Evolutionary conservation across 2,797 vertebrate genomes (phyloP).

Genomic region (Clarias platycephalus): DNA sequence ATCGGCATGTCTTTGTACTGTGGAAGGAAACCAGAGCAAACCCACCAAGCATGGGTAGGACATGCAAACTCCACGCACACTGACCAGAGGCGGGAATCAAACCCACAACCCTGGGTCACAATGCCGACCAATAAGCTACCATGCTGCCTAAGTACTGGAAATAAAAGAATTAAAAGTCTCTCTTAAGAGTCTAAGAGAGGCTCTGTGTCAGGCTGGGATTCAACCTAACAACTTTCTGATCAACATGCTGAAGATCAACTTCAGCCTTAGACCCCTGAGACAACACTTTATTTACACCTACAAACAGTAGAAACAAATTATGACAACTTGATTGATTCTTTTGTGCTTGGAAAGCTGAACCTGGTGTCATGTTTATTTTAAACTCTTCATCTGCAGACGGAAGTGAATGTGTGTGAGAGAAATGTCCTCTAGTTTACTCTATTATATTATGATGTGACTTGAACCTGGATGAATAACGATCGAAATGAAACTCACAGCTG

Average conservation of each 20-base stretch:
- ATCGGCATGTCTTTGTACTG: too few species aligned
- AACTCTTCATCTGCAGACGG: neutral
- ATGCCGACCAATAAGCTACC: too few species aligned
- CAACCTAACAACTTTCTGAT: neutral
- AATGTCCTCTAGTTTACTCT: neutral
- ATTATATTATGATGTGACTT: neutral
- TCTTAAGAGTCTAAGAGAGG: neutral
- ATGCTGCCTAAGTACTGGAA: too few species aligned
- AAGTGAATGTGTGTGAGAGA: neutral
- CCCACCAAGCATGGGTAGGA: too few species aligned
- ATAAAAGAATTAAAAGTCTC: neutral
- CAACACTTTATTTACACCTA: too few species aligned
- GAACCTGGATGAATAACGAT: neutral
- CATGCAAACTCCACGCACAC: too few species aligned
- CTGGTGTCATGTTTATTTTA: neutral
- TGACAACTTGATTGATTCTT: too few species aligned
- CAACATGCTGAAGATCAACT: neutral
- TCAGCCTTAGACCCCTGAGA: neutral
- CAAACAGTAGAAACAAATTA: neutral
- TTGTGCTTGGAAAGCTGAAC: neutral
- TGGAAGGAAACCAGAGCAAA: too few species aligned
- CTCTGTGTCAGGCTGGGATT: neutral
- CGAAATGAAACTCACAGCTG: neutral
- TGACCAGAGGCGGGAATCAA: too few species aligned
- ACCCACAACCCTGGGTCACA: too few species aligned